phyloP scores from a whole-genome alignment of 2,113 vertebrate genomes.

The Emydura subglobosa region DNA sequence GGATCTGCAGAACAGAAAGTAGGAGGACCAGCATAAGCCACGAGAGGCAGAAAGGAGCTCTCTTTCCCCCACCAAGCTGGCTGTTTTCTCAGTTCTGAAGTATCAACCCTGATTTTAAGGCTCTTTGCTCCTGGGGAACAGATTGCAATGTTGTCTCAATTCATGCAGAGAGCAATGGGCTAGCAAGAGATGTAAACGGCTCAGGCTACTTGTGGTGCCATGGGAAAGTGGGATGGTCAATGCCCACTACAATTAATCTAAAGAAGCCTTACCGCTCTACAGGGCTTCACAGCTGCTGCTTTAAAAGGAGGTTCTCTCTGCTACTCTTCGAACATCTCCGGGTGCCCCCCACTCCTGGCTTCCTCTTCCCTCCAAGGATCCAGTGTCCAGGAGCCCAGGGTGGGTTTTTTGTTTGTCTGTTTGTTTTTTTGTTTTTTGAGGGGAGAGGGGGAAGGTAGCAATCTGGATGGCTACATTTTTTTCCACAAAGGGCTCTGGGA shows the following conservation, averaged over 20 bases:
- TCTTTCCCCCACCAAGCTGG: no score
- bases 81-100: neutral
- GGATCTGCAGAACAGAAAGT: neutral
- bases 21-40: neutral
- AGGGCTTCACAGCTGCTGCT: neutral
- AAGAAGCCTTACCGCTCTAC: neutral
- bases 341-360: no score
- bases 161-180: neutral
- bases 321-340: neutral
- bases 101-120: neutral
- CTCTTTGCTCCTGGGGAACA: no score
- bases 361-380: no score
- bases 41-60: neutral
- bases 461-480: neutral
- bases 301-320: neutral
- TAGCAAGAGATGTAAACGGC: neutral
- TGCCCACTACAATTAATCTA: neutral
- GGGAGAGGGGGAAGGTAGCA: neutral
- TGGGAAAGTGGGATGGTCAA: neutral
- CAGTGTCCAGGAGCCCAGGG: no score
- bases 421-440: neutral
- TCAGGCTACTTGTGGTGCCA: neutral
- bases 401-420: no score
- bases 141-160: no score
- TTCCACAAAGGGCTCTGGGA: neutral